A percentile compares a stretch with the other conserved stretches of the same genome.
Conservation (phyloP, 2,113 vertebrate species). For the Anthoscopus minutus region DNA sequence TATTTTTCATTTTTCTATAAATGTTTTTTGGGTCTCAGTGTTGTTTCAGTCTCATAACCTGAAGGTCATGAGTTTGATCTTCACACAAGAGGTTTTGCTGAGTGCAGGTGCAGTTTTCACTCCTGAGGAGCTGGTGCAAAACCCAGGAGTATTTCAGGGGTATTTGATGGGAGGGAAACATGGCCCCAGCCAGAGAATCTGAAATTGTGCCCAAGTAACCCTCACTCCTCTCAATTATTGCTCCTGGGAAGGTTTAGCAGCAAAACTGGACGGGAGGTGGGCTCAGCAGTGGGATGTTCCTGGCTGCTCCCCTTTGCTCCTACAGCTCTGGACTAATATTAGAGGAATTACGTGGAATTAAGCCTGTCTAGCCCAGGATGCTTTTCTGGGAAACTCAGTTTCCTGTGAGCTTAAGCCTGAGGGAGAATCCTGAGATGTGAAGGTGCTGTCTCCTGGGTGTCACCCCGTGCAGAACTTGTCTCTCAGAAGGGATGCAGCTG, state of each 20-base stretch:
- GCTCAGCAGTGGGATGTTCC: not conserved
- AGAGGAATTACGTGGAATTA: fast-evolving
- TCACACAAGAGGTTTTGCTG: no score
- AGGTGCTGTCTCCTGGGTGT: not conserved
- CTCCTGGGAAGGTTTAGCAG: not conserved
- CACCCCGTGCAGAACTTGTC: no score
- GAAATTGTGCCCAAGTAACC: not conserved
- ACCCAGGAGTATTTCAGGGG: not conserved
- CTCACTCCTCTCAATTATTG: not conserved
- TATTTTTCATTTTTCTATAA: no score
- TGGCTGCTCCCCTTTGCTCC: not conserved
- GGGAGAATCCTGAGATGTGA: not conserved
- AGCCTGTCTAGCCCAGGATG: not conserved
- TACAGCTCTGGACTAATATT: no score
- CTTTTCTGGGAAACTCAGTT: not conserved
- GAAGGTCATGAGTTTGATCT: no score
- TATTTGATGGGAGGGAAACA: not conserved
- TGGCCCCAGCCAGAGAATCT: no score
- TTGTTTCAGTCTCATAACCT: no score
- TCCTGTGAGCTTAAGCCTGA: not conserved
- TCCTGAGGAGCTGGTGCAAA: not conserved
- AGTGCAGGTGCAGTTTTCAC: not conserved
- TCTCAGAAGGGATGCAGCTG: not conserved
- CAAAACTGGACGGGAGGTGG: not conserved
- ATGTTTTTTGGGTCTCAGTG: no score